Evolutionary conservation across 2,888 invertebrate genomes (phyloP).

Genomic region (Tridacna crocea): DNA sequence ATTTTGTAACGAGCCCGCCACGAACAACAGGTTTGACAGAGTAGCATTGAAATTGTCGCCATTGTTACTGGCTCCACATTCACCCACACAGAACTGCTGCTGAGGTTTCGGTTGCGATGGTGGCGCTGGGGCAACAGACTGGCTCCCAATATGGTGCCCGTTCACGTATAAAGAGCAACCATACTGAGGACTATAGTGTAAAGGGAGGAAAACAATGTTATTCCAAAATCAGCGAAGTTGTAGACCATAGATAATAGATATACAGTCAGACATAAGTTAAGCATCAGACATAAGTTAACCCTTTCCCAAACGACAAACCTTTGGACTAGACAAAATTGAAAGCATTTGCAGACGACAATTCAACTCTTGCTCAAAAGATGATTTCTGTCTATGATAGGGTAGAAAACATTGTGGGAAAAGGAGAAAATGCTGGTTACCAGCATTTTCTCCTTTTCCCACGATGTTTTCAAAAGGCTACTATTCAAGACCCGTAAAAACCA

Average conservation of each 20-base stretch:
- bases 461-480: too few species aligned
- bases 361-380: too few species aligned
- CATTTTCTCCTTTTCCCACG: too few species aligned
- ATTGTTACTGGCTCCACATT: background rate
- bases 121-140: background rate
- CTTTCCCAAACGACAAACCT: too few species aligned
- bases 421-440: too few species aligned
- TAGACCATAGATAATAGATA: background rate
- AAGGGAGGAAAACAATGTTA: background rate
- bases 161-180: slow-evolving; percentile 7
- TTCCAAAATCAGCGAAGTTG: background rate
- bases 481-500: too few species aligned
- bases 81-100: slow-evolving; percentile 13
- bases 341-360: too few species aligned
- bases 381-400: too few species aligned
- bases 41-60: background rate
- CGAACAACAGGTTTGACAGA: slow-evolving; percentile 9
- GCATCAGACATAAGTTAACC: too few species aligned
- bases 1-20: slow-evolving; percentile 6
- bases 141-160: slow-evolving; percentile 14
- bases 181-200: background rate
- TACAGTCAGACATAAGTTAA: too few species aligned
- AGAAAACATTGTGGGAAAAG: too few species aligned
- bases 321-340: too few species aligned
- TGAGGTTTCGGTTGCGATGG: background rate